These are phyloP conservation scores for Alcis repandata DNA, from an alignment of 2,888 invertebrate species.

Conservation along the genomic window DNA sequence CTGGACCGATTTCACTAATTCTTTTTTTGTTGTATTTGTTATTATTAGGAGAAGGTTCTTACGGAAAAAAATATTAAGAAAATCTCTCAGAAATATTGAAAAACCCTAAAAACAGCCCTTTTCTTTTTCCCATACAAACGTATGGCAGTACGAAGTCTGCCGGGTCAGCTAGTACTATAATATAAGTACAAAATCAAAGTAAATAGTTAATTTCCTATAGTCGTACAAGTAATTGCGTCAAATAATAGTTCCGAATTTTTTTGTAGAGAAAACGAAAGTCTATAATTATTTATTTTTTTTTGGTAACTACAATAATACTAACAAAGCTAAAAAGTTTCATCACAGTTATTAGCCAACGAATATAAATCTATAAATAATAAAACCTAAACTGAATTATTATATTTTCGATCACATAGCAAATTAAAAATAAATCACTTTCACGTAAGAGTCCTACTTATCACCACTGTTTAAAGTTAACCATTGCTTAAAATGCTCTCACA, in stretches of 20 bases:
- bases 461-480: no score
- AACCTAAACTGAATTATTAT: not conserved
- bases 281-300: conserved; percentile 37
- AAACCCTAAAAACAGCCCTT: no score
- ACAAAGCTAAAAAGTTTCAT: conserved; percentile 31
- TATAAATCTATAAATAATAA: not conserved
- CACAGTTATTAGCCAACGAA: conserved; percentile 11
- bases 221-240: conserved; percentile 2
- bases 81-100: no score
- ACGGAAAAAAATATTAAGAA: no score
- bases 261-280: conserved; percentile 16
- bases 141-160: no score
- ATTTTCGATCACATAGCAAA: not conserved
- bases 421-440: not conserved
- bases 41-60: no score
- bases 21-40: no score
- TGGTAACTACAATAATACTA: conserved; percentile 49
- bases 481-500: no score
- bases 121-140: no score
- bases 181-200: not conserved
- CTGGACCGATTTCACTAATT: no score
- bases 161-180: no score
- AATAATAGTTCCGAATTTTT: not conserved
- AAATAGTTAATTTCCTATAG: not conserved
- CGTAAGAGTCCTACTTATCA: no score